Evolutionary conservation across 2,797 vertebrate species (phyloP), one percentile per base, ranked within the genome.

Genomic region (Artibeus jamaicensis): DNA sequence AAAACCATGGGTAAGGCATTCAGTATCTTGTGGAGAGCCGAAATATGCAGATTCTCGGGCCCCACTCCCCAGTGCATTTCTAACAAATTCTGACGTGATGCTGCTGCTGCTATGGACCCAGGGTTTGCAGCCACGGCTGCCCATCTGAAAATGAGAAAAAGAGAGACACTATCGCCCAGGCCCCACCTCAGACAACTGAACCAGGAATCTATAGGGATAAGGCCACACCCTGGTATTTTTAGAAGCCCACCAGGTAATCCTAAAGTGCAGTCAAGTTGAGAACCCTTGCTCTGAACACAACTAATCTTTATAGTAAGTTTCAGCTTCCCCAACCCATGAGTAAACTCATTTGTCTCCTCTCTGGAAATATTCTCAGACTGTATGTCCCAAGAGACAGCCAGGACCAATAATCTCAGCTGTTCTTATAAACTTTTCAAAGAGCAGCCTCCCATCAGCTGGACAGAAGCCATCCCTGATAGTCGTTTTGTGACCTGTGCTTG

Each of bases 401-500:
- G 34, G 39, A 34, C 78, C 65, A 81, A 73, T n/a, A 22, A 91
- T 76, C 82, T 90, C 90, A 86, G 57, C 67, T 79, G 29, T 86
- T 90, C 37, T 16, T 68, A 24, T 46, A 19, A 78, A 7, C 37
- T 76, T 93, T 94, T 91, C 89, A 94, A 94, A 97, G 62, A 44
- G 55, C 39, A 84, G 11, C 44, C 42, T 68, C 70, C 85, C 70
- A 50, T 68, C 79, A 55, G 3, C 85, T 94, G 48, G 39, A 53
- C 53, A 73, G 92, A 55, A 92, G 71, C 50, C 89, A 42, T 86
- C 37, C 78, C 87, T 70, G 48, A 7, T 34, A 15, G 57, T 53
- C 59, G 46, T 87, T 93, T 92, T 83, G 73, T 82, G 78, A 62
- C 70, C 37, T 11, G 39, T 32, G 68, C 77, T 86, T 90, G 15